Base-by-base conservation (phyloP, 2,797 vertebrate species). In the Acrossocheilus wenchowensis region DNA sequence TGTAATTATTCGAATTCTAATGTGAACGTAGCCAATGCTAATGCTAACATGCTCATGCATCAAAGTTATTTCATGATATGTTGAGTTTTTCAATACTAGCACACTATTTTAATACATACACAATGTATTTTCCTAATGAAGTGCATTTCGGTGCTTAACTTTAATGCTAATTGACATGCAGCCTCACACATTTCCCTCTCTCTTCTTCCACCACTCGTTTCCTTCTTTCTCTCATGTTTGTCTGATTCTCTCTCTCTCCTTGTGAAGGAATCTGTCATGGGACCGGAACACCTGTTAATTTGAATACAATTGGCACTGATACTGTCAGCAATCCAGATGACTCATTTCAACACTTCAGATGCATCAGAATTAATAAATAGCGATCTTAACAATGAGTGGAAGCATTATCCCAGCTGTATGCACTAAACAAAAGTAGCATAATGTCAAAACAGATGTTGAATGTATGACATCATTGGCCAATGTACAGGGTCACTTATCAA, bases 231-330 rank as follows among this genome's bases (percentile, higher is more conserved):
- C 83, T 82, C 83, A 4, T 50, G 48, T 71, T 23, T 62, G 8
- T 45, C n/a, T 82, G n/a, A 69, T n/a, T 69, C 30, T 30, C 69
- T 84, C 54, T 74, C 57, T 54, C 23, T 74, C 57, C 48, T 43
- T 88, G 68, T 82, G 87, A 91, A 92, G 91, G 17, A 92, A 89
- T 90, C 85, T 88, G 88, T 82, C 79, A 5, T 39, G 84, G 89
- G 91, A 91, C 80, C 36, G 36, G 26, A 87, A 82, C 93, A 93
- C 91, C 92, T 93, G 93, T 91, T 86, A 71, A 88, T 90, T 89
- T 88, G 84, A 43, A n/a, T 89, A 69, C 91, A 94, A 94, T 94
- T 93, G 93, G 92, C 87, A 90, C 77, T 68, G 64, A 79, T 81
- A 66, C 88, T 90, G 92, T 93, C 90, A 87, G 23, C 86, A 75